Evolutionary conservation across 2,888 invertebrate species (phyloP).

Genomic region (Zootermopsis nevadensis): DNA sequence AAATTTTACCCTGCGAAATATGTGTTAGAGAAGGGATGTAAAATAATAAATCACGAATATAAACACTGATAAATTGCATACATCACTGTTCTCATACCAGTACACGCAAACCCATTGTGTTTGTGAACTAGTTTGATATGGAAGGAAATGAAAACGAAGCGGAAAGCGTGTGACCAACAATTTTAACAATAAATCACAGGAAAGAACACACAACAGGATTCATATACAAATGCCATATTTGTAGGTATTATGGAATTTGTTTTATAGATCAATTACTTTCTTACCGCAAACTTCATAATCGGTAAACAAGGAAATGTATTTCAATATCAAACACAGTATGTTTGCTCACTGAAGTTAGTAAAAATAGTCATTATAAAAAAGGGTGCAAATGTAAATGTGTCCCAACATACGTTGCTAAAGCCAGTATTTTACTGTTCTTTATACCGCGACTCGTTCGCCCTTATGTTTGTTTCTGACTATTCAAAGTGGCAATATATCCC

Average conservation of each 20-base stretch:
- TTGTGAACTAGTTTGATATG: background rate
- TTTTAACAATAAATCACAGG: conserved; percentile 10
- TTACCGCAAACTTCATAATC: too few relatives aligned
- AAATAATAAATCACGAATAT: conserved; percentile 37
- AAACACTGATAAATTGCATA: conserved; percentile 36
- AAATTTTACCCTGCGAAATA: conserved; percentile 21
- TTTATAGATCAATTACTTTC: background rate
- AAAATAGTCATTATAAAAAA: too few relatives aligned
- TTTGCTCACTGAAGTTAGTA: too few relatives aligned
- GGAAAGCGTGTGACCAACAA: conserved; percentile 15
- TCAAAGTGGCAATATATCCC: background rate
- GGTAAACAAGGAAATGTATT: too few relatives aligned
- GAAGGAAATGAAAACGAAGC: conserved; percentile 7
- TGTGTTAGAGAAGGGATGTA: conserved; percentile 10
- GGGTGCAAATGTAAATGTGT: background rate
- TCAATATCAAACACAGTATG: too few relatives aligned
- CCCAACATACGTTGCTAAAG: background rate
- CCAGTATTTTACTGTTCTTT: background rate
- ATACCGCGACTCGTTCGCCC: background rate
- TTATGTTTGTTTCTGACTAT: background rate
- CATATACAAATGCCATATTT: background rate
- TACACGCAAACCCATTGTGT: conserved; percentile 15
- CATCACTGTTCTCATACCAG: background rate
- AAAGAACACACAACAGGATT: background rate
- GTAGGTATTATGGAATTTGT: background rate